These are phyloP conservation scores for Streblospio benedicti DNA, from an alignment of 1,140 invertebrate genomes.

Conservation along the genomic window DNA sequence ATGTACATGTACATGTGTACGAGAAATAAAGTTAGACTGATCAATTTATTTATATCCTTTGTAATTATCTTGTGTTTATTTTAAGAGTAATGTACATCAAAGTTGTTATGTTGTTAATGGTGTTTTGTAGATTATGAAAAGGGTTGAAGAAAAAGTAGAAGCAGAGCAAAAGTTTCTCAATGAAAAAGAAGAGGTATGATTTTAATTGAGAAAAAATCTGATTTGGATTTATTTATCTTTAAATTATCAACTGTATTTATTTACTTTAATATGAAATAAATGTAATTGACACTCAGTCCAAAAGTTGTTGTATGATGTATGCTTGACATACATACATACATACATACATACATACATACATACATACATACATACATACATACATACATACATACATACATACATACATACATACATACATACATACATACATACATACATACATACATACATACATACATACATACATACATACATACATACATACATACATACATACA, in stretches of 20 bases:
- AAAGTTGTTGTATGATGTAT: no score
- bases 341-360: not conserved
- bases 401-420: not conserved
- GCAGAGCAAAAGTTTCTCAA: slow-evolving; percentile 22
- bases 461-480: not conserved
- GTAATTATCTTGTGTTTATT: no score
- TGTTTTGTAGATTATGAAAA: slow-evolving; percentile 24
- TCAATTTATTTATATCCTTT: no score
- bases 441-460: not conserved
- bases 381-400: not conserved
- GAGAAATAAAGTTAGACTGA: no score
- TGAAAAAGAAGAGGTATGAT: slow-evolving; percentile 23
- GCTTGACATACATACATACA: not conserved
- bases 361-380: not conserved
- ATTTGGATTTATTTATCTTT: slow-evolving; percentile 16
- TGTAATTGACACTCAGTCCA: no score
- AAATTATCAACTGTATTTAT: no score
- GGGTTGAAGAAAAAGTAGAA: slow-evolving; percentile 27
- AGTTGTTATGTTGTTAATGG: no score
- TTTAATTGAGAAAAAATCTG: slow-evolving; percentile 14
- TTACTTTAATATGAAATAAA: no score
- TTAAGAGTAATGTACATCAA: no score
- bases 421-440: slow-evolving; percentile 1
- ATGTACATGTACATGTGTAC: no score
- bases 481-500: not conserved